These are phyloP conservation scores for Aromia moschata DNA, from an alignment of 2,888 invertebrate species.

Conservation along the genomic window DNA sequence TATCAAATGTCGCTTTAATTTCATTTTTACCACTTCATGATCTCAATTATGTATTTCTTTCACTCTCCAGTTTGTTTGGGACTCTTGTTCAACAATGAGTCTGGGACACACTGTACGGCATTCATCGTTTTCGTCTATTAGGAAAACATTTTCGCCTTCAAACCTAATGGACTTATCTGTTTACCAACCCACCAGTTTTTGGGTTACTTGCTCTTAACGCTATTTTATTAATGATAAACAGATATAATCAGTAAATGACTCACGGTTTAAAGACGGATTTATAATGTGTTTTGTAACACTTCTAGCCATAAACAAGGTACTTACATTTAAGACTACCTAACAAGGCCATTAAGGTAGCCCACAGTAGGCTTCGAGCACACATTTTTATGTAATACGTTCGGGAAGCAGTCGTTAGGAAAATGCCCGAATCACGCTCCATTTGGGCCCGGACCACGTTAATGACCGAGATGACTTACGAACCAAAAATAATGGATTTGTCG, in stretches of 20 bases:
- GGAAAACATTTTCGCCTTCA: too few species aligned
- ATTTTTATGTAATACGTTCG: neutral
- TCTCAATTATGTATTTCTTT: too few species aligned
- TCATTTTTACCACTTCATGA: too few species aligned
- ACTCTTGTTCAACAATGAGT: too few species aligned
- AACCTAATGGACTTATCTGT: too few species aligned
- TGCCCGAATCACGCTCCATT: constrained; percentile 16
- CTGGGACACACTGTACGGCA: too few species aligned
- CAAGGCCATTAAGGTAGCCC: neutral
- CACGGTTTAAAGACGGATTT: too few species aligned
- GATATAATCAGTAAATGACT: neutral
- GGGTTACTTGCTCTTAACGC: neutral
- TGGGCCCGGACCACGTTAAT: neutral
- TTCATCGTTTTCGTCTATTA: too few species aligned
- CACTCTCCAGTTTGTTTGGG: too few species aligned
- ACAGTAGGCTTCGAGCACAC: neutral
- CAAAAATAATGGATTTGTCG: constrained; percentile 26
- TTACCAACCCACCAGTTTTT: too few species aligned
- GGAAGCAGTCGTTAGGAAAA: constrained; percentile 12
- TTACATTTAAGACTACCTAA: neutral
- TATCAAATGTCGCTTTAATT: too few species aligned
- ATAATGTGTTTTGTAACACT: neutral
- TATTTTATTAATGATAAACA: neutral
- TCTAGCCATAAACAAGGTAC: neutral
- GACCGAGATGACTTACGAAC: constrained; percentile 17